phyloP scores from a whole-genome alignment of 1,140 invertebrate species.

The Reticulitermes speratus region DNA sequence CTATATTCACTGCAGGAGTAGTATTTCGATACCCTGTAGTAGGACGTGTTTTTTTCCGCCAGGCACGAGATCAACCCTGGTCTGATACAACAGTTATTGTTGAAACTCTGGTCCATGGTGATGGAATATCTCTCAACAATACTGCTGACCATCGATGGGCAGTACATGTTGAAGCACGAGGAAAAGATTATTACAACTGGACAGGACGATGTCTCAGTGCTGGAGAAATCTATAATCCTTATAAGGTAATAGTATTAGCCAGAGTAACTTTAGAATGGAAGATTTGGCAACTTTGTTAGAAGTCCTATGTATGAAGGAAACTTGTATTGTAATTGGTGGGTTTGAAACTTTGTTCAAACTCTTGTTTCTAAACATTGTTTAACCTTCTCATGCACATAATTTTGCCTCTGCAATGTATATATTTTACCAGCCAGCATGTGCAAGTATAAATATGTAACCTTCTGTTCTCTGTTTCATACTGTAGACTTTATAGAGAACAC shows the following conservation, averaged over 20 bases:
- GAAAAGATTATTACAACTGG: conserved; percentile 92
- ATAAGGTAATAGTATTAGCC: conserved; percentile 55
- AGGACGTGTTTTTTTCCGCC: conserved; percentile 81
- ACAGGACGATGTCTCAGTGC: conserved; percentile 78
- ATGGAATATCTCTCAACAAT: conserved; percentile 78
- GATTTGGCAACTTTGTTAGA: too few relatives aligned
- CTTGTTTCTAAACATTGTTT: too few relatives aligned
- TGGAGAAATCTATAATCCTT: conserved; percentile 78
- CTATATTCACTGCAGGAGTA: conserved; percentile 70
- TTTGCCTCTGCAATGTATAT: too few relatives aligned
- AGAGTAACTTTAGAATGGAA: too few relatives aligned
- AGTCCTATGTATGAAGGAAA: too few relatives aligned
- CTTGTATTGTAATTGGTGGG: too few relatives aligned
- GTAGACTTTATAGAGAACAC: too few relatives aligned
- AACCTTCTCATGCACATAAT: too few relatives aligned
- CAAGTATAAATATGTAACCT: too few relatives aligned
- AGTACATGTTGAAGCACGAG: conserved; percentile 60
- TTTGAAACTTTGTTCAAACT: too few relatives aligned
- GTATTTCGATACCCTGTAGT: conserved; percentile 84
- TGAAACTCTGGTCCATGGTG: conserved; percentile 74
- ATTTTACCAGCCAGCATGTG: too few relatives aligned
- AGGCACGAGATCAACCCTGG: conserved; percentile 72
- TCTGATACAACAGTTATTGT: conserved; percentile 78
- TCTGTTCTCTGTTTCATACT: too few relatives aligned
- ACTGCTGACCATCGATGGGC: conserved; percentile 71